These are phyloP conservation scores for Bembecia ichneumoniformis DNA, from an alignment of 2,888 invertebrate genomes.

Conservation along the genomic window DNA sequence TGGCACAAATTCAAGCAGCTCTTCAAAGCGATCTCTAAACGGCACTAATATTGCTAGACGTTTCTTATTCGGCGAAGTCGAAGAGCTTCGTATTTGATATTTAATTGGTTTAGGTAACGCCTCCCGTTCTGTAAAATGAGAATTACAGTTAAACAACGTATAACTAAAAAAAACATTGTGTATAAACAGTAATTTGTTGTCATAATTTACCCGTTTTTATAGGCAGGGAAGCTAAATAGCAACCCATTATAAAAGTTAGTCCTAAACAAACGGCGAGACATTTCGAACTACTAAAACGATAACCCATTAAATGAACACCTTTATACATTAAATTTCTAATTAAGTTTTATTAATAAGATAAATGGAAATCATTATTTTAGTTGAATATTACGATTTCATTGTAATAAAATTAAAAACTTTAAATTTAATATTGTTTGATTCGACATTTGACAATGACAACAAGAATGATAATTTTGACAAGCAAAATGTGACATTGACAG, in stretches of 20 bases:
- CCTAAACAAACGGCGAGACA: slow-evolving; percentile 52
- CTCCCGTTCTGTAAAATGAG: slow-evolving; percentile 31
- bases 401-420: slow-evolving; percentile 6
- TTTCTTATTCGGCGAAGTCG: slow-evolving; percentile 26
- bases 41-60: slow-evolving; percentile 91
- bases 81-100: slow-evolving; percentile 20
- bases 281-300: slow-evolving; percentile 46
- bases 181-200: neutral
- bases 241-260: slow-evolving; percentile 57
- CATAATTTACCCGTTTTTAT: slow-evolving; percentile 44
- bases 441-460: neutral
- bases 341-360: slow-evolving; percentile 11
- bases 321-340: slow-evolving; percentile 34
- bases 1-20: slow-evolving; percentile 93
- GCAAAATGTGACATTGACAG: neutral
- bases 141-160: neutral
- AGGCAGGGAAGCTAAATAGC: slow-evolving; percentile 58
- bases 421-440: slow-evolving; percentile 2
- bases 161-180: neutral
- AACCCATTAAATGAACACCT: slow-evolving; percentile 50
- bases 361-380: slow-evolving; percentile 19
- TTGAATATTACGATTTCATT: slow-evolving; percentile 13
- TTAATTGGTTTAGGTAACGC: slow-evolving; percentile 33
- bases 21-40: slow-evolving; percentile 95
- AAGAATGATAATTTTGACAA: neutral